phyloP scores from a whole-genome alignment of 2,888 invertebrate species.

The Drosophila percnosoma region DNA sequence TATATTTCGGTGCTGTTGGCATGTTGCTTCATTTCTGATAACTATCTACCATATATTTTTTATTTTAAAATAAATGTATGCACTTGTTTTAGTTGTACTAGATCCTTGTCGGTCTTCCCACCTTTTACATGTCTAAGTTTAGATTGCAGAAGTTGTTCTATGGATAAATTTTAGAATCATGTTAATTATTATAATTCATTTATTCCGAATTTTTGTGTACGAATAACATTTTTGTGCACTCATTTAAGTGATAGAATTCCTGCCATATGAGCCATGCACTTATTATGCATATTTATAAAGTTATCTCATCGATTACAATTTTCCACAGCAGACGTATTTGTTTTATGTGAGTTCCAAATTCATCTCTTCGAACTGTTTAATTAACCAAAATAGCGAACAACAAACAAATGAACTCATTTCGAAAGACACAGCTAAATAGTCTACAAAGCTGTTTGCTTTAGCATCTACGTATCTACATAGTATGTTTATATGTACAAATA shows the following conservation, averaged over 20 bases:
- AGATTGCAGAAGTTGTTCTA: background rate
- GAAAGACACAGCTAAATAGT: slow-evolving; percentile 26
- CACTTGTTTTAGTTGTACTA: background rate
- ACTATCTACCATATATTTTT: background rate
- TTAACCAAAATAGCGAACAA: slow-evolving; percentile 4
- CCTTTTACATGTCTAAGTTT: background rate
- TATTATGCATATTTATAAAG: background rate
- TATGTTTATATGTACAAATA: slow-evolving; percentile 27
- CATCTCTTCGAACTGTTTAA: slow-evolving; percentile 6
- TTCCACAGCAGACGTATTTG: background rate
- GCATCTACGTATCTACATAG: slow-evolving; percentile 27
- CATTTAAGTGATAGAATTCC: background rate
- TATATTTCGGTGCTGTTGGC: background rate
- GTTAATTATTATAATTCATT: background rate
- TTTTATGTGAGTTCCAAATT: background rate
- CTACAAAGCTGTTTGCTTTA: slow-evolving; percentile 37
- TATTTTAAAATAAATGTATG: background rate
- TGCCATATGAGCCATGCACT: background rate
- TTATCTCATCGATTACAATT: background rate
- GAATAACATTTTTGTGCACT: background rate
- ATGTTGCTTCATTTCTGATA: background rate
- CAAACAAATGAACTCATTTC: slow-evolving; percentile 20
- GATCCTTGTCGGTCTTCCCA: background rate
- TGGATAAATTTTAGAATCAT: background rate
- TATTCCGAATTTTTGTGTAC: background rate